Base-by-base conservation (phyloP, 2,888 invertebrate species). In the Drosophila barbarae region DNA sequence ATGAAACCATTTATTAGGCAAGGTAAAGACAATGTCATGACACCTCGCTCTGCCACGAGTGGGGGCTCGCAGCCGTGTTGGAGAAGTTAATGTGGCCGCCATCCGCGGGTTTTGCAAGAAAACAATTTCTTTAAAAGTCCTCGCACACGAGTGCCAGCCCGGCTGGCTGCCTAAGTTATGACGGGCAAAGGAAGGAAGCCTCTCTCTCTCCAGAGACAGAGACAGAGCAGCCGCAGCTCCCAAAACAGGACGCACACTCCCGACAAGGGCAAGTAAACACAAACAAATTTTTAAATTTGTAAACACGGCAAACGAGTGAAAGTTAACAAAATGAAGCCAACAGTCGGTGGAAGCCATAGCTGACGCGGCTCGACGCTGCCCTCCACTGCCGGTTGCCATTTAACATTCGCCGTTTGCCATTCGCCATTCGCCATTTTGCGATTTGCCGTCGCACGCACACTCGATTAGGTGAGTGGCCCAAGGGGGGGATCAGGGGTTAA, bases 221-320 rank as follows among this genome's bases (percentile, higher is more conserved):
- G 42, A 52, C 54, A 46, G 65, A 52, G 23, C 23, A 35, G 41
- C 49, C 35, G 13, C 53, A 42, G 32, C 52, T 35, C 59, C 42
- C 66, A 1, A 34, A 32, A 28, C 26, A 23, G 13, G 23, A 28
- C 55, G 42, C 39, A 13, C 12, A 32, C 32, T 6, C n/a, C 35
- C n/a, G 35, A 42, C 63, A 63, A 60, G 72, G 67, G 35, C 69
- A 73, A 68, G 82, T 66, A 70, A 84, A 79, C 71, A 76, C 72
- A 80, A 85, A 80, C 83, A 83, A 84, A 80, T 85, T 80, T 85
- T 80, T 66, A 83, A 85, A 85, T 85, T 80, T 85, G 84, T 83
- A 77, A 85, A 80, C 85, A 80, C 65, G 72, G 68, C 74, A 70
- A 76, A 66, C 65, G 69, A 71, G 64, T 58, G 56, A 63, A 61